A percentile compares a stretch with the other conserved stretches of the same genome.
Conservation (phyloP, 2,113 vertebrate species). For the Macheiramphus alcinus region DNA sequence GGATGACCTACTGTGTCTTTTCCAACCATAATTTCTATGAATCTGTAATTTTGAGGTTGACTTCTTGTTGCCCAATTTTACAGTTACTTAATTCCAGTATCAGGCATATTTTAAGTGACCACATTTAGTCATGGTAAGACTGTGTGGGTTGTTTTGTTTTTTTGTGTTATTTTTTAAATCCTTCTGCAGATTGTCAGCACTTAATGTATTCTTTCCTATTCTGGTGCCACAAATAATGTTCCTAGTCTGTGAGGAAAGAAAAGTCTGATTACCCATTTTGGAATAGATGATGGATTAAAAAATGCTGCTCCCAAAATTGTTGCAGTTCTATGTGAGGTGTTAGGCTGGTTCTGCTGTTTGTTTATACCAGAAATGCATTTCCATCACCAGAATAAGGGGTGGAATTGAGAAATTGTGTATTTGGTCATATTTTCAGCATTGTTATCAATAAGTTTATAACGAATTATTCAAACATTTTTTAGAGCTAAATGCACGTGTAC, state of each 20-base stretch:
- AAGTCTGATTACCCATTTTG: background rate
- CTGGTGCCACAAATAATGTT: background rate
- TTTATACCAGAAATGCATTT: background rate
- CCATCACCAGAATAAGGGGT: background rate
- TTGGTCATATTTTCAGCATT: background rate
- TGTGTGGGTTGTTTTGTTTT: background rate
- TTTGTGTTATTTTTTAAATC: conserved; percentile 6
- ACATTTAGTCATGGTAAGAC: conserved; percentile 31
- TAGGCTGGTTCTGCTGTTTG: background rate
- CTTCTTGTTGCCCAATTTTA: conserved; percentile 45
- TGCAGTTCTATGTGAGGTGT: background rate
- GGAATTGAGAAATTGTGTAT: background rate
- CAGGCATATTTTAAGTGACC: conserved; percentile 7
- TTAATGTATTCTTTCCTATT: conserved; percentile 38
- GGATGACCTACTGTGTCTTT: background rate
- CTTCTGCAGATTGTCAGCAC: background rate
- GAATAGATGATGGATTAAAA: background rate
- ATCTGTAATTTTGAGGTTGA: conserved; percentile 36
- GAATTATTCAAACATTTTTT: background rate
- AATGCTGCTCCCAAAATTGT: background rate
- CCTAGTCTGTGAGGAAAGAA: background rate
- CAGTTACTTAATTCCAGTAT: conserved; percentile 43
- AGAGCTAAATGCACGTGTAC: background rate
- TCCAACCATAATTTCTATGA: conserved; percentile 21
- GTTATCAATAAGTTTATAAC: background rate